phyloP scores from a whole-genome alignment of 2,113 vertebrate genomes.

The Salvelinus sp. region DNA sequence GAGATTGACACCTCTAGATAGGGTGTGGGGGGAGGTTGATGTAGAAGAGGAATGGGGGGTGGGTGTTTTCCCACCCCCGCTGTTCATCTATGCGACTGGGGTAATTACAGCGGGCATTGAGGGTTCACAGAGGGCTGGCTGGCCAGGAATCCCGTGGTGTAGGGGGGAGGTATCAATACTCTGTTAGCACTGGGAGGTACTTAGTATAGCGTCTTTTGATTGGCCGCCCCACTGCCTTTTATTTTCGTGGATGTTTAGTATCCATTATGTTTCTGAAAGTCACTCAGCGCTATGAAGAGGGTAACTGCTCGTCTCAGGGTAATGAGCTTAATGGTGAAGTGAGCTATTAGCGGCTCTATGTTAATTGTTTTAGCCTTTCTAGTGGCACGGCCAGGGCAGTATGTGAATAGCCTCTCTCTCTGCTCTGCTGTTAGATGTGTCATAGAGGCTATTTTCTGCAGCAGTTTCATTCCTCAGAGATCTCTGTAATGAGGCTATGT shows the following conservation, averaged over 20 bases:
- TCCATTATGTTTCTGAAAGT: no score
- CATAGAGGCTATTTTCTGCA: neutral
- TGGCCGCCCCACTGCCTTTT: no score
- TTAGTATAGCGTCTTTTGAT: no score
- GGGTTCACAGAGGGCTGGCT: no score
- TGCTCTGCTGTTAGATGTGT: neutral
- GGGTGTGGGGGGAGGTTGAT: no score
- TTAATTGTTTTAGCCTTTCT: conserved; percentile 2
- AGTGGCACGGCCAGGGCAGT: neutral
- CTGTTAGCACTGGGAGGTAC: neutral
- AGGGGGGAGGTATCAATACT: neutral
- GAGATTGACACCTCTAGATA: neutral
- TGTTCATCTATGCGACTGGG: no score
- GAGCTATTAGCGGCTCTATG: conserved; percentile 9
- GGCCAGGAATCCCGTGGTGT: no score
- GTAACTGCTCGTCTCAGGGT: neutral
- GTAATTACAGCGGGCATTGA: no score
- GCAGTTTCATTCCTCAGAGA: conserved; percentile 9
- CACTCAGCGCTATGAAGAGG: neutral
- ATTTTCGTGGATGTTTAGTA: no score
- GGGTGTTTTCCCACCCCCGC: neutral
- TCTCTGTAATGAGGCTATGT: neutral
- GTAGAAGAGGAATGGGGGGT: no score
- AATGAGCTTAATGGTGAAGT: conserved; percentile 13
- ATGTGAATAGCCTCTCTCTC: neutral